Conservation (phyloP, 2,888 invertebrate genomes). For the Apamea sordens region DNA sequence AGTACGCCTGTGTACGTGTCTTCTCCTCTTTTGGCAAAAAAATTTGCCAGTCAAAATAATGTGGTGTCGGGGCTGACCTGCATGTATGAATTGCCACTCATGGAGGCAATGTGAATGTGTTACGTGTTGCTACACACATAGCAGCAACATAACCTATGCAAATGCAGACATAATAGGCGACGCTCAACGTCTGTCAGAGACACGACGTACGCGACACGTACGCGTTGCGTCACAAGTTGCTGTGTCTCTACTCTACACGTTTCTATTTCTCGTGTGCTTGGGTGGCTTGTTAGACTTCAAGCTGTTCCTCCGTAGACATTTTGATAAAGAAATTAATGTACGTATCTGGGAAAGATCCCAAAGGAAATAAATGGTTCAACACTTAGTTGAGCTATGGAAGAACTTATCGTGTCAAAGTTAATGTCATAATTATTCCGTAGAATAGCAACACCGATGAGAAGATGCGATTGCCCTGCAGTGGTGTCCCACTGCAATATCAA, state of each 20-base stretch:
- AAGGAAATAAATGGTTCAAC: not conserved
- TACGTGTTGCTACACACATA: conserved; percentile 9
- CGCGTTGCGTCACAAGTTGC: conserved; percentile 39
- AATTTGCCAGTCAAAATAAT: not conserved
- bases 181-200: conserved; percentile 20
- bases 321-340: not conserved
- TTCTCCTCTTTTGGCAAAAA: not conserved
- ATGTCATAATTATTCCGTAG: not conserved
- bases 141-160: conserved; percentile 40
- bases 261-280: conserved; percentile 21
- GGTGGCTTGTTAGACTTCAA: not conserved
- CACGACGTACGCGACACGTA: conserved; percentile 17
- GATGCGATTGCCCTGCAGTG: not conserved
- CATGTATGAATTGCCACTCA: not conserved
- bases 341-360: not conserved
- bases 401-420: not conserved
- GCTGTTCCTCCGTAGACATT: not conserved
- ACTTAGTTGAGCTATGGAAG: no score
- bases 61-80: not conserved
- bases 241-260: conserved; percentile 23
- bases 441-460: not conserved
- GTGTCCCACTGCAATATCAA: not conserved
- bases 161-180: conserved; percentile 33
- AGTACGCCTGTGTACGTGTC: not conserved
- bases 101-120: not conserved